Base-by-base conservation (phyloP, 2,888 invertebrate species). In the Ophioninae sp. region DNA sequence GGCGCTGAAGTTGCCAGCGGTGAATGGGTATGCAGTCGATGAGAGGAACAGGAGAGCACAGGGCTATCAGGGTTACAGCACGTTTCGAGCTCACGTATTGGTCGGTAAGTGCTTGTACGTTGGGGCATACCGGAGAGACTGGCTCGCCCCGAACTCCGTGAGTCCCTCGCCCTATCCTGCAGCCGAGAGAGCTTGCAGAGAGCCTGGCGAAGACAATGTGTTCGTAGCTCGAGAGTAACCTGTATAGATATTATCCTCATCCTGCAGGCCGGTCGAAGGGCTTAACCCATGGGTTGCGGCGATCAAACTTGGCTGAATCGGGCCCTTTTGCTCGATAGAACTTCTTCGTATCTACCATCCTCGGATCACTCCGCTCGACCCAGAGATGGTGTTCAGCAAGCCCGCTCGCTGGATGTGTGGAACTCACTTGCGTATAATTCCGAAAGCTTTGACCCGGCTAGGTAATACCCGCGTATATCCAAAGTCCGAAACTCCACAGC, bases 31-130 rank as follows among this genome's bases (percentile, higher is more conserved):
- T 78, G 69, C 67, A 51, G 59, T 39, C 51, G 61, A 74, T 73
- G 67, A 51, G 69, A 73, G 69, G 51, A 72, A 56, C 76, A 78
- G 77, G 77, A 69, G 71, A 64, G 64, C 71, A 79, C 64, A n/a
- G 58, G 67, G 72, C 78, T 81, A 81, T 84, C 84, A 79, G 81
- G 81, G 75, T 61, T 81, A 78, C 79, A 79, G 78, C 84, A 75
- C 81, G 78, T 81, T 79, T 81, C 61, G 67, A 81, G 81, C 74
- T 74, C 81, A 61, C 84, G 78, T 84, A 84, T 83, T 81, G 81
- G 81, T 81, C 59, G 81, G 84, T 78, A 84, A 84, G 84, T 84
- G 81, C 81, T 81, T 84, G 75, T 84, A 81, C 79, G 61, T 79
- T 63, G 41, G 37, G 65, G 78, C 78, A 84, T 84, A 75, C 81